Conservation (phyloP, 2,113 vertebrate species). For the Falcunculus frontatus region DNA sequence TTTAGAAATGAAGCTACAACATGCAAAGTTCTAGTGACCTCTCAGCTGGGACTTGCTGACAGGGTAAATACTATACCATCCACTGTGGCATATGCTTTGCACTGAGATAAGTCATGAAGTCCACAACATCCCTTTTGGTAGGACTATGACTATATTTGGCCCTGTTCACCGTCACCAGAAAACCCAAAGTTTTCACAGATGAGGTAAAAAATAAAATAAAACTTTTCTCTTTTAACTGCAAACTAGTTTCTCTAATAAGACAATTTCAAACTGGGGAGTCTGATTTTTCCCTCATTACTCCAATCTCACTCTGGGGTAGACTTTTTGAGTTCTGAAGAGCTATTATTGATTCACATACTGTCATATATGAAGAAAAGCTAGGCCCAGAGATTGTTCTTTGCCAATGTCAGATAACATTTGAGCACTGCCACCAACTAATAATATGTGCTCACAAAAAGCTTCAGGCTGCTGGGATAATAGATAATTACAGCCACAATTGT, state of each 20-base stretch:
- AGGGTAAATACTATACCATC: background rate
- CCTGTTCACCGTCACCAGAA: background rate
- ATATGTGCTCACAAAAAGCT: slow-evolving; percentile 15
- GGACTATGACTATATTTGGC: background rate
- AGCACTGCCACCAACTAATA: slow-evolving; percentile 25
- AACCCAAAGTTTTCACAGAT: background rate
- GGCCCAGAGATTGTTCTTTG: slow-evolving; percentile 36
- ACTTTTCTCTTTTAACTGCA: background rate
- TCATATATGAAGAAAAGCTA: slow-evolving; percentile 29
- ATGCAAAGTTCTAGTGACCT: background rate
- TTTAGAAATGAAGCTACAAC: background rate
- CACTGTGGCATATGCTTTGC: background rate
- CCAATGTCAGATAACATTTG: slow-evolving; percentile 22
- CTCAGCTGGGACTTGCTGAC: background rate
- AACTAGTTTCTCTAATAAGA: slow-evolving; percentile 13
- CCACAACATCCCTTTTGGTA: background rate
- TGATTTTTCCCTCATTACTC: slow-evolving; percentile 47
- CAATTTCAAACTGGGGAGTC: background rate
- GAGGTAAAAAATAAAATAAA: background rate
- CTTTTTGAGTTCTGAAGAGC: slow-evolving; percentile 23
- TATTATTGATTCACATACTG: slow-evolving; percentile 32
- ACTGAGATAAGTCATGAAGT: background rate
- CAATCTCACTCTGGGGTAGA: background rate
- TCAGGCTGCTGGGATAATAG: slow-evolving; percentile 21
- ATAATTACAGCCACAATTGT: slow-evolving; percentile 49